phyloP scores from a whole-genome alignment of 37 sponge, comb jelly and placozoan species.

The Spongilla lacustris region DNA sequence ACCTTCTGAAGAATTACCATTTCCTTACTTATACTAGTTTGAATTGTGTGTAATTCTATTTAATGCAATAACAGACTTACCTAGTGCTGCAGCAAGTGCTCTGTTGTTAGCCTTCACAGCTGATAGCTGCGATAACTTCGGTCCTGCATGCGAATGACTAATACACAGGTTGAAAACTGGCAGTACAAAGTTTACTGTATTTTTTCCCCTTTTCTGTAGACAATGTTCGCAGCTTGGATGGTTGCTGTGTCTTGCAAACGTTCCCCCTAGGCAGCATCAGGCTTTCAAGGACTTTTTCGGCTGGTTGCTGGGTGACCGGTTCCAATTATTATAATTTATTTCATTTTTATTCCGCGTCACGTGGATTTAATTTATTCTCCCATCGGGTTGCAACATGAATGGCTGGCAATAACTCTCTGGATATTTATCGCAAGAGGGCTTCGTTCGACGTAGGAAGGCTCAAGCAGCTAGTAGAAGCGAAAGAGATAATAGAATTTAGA shows the following conservation, averaged over 20 bases:
- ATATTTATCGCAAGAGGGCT: slow-evolving; percentile 45
- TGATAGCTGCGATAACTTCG: neutral
- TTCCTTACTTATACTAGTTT: slow-evolving; percentile 69
- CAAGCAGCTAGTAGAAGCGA: slow-evolving; percentile 27
- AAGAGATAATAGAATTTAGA: slow-evolving; percentile 38
- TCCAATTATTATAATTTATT: too few relatives aligned
- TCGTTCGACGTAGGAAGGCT: slow-evolving; percentile 39
- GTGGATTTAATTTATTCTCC: too few relatives aligned
- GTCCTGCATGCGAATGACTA: neutral
- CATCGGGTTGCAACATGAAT: too few relatives aligned
- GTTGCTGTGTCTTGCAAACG: too few relatives aligned
- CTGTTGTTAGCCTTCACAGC: slow-evolving; percentile 13
- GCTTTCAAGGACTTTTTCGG: too few relatives aligned
- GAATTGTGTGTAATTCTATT: neutral
- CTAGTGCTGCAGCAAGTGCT: slow-evolving; percentile 11
- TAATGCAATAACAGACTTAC: neutral
- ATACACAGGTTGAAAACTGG: too few relatives aligned
- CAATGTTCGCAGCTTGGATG: too few relatives aligned
- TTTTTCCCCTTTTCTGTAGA: too few relatives aligned
- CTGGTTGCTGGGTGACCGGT: too few relatives aligned
- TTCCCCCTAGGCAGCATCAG: too few relatives aligned
- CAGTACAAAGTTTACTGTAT: too few relatives aligned
- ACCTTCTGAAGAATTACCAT: slow-evolving; percentile 73
- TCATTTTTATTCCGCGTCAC: too few relatives aligned
- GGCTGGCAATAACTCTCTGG: slow-evolving; percentile 8